These are phyloP conservation scores for Smutsia gigantea DNA, from an alignment of 2,797 vertebrate species.

Conservation along the genomic window DNA sequence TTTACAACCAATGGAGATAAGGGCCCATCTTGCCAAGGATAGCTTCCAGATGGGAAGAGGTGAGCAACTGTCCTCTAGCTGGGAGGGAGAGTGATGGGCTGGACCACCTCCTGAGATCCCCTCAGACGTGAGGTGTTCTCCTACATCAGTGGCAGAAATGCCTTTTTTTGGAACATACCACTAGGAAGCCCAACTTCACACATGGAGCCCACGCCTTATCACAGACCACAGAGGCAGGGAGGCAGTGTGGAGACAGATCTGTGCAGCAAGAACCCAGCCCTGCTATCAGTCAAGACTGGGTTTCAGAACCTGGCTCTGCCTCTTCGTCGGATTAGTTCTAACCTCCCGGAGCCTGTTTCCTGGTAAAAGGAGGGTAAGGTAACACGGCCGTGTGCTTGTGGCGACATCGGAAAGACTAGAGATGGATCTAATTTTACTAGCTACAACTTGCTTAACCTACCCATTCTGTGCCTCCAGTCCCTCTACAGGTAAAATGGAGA, in stretches of 20 bases:
- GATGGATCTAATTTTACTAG: background rate
- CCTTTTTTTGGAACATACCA: background rate
- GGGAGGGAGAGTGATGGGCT: background rate
- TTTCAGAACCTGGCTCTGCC: background rate
- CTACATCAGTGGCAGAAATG: background rate
- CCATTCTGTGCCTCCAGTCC: background rate
- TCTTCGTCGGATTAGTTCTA: background rate
- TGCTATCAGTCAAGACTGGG: no score
- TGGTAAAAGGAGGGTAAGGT: background rate
- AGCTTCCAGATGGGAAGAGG: background rate
- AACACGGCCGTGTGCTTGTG: fast-evolving
- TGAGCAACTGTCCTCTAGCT: background rate
- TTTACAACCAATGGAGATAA: background rate
- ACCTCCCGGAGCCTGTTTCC: background rate
- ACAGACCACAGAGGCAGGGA: fast-evolving
- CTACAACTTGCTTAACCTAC: background rate
- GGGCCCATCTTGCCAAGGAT: background rate
- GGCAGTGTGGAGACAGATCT: background rate
- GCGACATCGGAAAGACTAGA: background rate
- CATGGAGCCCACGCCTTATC: background rate
- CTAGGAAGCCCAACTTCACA: fast-evolving
- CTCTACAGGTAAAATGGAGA: background rate
- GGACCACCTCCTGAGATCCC: background rate
- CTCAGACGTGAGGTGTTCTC: background rate
- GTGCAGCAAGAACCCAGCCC: background rate